Evolutionary conservation across 2,888 invertebrate genomes (phyloP), one percentile per base, ranked within the genome.

Genomic region (Lagria hirta): DNA sequence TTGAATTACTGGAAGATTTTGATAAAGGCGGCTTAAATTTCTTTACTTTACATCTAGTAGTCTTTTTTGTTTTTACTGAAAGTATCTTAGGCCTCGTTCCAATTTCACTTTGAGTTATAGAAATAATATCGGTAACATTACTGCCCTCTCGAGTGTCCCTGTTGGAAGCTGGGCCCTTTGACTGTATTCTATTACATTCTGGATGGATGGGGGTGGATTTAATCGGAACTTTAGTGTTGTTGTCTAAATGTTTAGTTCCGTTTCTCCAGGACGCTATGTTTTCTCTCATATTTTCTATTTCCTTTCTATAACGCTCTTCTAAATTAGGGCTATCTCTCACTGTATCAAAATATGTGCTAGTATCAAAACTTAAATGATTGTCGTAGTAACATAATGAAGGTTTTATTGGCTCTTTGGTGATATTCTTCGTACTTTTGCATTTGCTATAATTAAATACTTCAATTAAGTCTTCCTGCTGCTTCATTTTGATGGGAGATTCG

Each of bases 341-440:
- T 50, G 60, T 64, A 57, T 69, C 62, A 48, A 70, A 71, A 54
- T 65, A 70, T 1, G 70, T 69, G 30, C 60, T 56, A 2, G 70
- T 70, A 40, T 68, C 63, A 38, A 57, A 66, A 47, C 58, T 61
- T 13, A 26, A 18, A 28, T 35, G 34, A 43, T 34, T 43, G 42
- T 35, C 35, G 18, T 35, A 35, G 10, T 12, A 17, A 11, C 15
- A 23, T 20, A 10, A 14, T 8, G 23, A 20, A 18, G 16, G 30
- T 11, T 8, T 14, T 13, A 12, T 16, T 15, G 15, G 13, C 10
- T 33, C 18, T 36, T 33, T 52, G 44, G 43, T 50, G 48, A 30
- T 23, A 5, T 24, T 4, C 14, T 33, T 41, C 8, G 17, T 30
- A 2, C 10, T 18, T 51, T 53, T 60, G 54, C 18, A 53, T 20